These are phyloP conservation scores for Drosophila punjabiensis DNA, from an alignment of 1,140 invertebrate genomes.

Conservation along the genomic window DNA sequence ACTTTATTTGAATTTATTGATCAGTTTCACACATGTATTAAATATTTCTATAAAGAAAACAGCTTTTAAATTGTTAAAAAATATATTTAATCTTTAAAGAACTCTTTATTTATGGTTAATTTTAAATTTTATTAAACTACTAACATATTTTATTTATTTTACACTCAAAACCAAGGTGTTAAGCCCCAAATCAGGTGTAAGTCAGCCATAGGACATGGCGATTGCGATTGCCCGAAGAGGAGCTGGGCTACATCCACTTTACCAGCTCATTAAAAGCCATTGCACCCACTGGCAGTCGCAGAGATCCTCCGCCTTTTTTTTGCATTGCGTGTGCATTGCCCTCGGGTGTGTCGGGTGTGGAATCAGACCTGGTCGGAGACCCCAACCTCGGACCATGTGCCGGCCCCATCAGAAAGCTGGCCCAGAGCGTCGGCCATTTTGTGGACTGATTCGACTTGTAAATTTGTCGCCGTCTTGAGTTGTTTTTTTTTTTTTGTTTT, in stretches of 20 bases:
- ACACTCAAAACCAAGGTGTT: constrained; percentile 2
- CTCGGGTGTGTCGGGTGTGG: constrained; percentile 14
- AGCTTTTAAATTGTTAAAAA: not conserved
- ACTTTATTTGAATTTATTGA: too few relatives aligned
- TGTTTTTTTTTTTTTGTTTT: constrained; percentile 14
- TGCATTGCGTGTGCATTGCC: constrained; percentile 71
- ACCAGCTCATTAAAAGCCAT: constrained; percentile 79
- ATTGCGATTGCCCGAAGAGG: constrained; percentile 28
- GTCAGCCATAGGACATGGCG: constrained; percentile 21
- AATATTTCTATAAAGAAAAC: not conserved
- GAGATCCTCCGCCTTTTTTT: constrained; percentile 18
- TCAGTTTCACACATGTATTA: not conserved
- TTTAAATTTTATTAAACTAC: not conserved
- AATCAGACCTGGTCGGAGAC: constrained; percentile 41
- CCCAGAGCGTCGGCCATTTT: constrained; percentile 68
- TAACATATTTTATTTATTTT: not conserved
- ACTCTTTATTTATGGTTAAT: not conserved
- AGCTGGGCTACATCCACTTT: constrained; percentile 47
- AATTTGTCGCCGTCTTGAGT: constrained; percentile 58
- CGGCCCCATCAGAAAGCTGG: not conserved
- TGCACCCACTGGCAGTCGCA: constrained; percentile 61
- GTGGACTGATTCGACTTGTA: constrained; percentile 69
- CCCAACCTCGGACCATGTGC: constrained; percentile 4
- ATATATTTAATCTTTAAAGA: rapidly evolving
- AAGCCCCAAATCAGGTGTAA: constrained; percentile 39